Base-by-base conservation (phyloP, 2,113 vertebrate genomes). In the Neoarius graeffei region DNA sequence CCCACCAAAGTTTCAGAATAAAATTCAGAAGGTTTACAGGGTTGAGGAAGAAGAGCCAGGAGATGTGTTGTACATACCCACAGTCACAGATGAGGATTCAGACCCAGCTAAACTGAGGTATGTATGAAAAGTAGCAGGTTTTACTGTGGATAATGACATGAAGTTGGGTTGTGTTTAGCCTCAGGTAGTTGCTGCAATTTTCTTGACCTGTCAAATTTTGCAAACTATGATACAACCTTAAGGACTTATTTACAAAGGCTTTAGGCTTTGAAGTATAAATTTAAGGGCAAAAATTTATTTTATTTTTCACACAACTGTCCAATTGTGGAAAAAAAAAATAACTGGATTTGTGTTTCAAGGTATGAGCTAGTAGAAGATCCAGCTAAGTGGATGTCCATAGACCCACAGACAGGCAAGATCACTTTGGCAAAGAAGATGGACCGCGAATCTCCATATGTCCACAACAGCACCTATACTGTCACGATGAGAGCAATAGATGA, bases 381-480 rank as follows among this genome's bases (percentile, higher is more conserved):
- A 5, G 96, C 92, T 6, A 60, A 81, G 0, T 97, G 96, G 96
- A 86, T 97, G 57, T 89, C 25, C 0, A 56, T 96, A 59, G 94
- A 97, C 82, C 66, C 90, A 27, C 91, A 90, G 83, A 96, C 95
- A 0, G 97, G 96, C 69, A n/a, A 50, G 6, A 66, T 97, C 5
- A 94, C 50, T 77, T 66, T 95, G 23, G 20, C 11, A 9, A 83
- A 94, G 90, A 94, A 86, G 50, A 91, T 96, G 89, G 96, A 97
- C 91, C 90, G 92, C 35, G 96, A 97, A 83, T 97, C 96, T 1
- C 88, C 91, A 1, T 89, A 90, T 59, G 94, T 97, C 17, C 89
- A 93, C 0, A 6, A 93, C 0, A 93, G 83, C 54, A 52, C 92
- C 69, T 97, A 98, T 71, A 89, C 54, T 13, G 23, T 97, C 7